Percentiles rank a stretch among this genome's conserved stretches.
These are phyloP conservation scores for Oligia strigilis DNA, from an alignment of 2,888 invertebrate genomes.

Conservation along the genomic window DNA sequence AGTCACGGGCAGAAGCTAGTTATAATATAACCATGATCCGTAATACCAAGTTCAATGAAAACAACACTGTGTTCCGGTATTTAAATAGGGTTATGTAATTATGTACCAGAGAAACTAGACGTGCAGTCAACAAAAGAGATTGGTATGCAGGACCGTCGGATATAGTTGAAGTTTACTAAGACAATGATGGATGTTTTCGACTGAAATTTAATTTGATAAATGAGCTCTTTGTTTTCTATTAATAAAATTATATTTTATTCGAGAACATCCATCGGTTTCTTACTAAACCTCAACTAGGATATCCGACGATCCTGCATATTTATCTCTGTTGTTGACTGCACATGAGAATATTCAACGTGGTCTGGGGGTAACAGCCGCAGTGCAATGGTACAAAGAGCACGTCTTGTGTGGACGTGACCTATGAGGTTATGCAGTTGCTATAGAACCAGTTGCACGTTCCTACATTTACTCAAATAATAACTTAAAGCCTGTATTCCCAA, in stretches of 20 bases:
- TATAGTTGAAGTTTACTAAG: no score
- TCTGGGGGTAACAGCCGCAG: neutral
- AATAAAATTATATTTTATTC: no score
- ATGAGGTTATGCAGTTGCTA: neutral
- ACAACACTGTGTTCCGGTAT: neutral
- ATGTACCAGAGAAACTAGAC: neutral
- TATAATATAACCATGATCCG: neutral
- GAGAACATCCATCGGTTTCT: no score
- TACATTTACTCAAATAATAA: neutral
- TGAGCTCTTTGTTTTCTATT: no score
- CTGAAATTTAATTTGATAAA: no score
- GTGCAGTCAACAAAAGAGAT: no score
- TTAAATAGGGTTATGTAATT: neutral
- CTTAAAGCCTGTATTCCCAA: no score
- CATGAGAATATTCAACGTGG: neutral
- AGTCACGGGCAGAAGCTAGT: neutral
- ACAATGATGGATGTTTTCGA: no score
- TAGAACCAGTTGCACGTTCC: neutral
- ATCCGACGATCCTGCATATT: no score
- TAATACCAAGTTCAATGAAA: conserved; percentile 11
- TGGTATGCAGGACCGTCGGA: no score
- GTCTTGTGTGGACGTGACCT: conserved; percentile 5
- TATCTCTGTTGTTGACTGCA: no score
- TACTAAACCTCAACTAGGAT: no score
- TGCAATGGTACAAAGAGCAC: neutral